Conservation (phyloP, 37 sponge, comb jelly and placozoan genomes). For the Bolinopsis microptera region DNA sequence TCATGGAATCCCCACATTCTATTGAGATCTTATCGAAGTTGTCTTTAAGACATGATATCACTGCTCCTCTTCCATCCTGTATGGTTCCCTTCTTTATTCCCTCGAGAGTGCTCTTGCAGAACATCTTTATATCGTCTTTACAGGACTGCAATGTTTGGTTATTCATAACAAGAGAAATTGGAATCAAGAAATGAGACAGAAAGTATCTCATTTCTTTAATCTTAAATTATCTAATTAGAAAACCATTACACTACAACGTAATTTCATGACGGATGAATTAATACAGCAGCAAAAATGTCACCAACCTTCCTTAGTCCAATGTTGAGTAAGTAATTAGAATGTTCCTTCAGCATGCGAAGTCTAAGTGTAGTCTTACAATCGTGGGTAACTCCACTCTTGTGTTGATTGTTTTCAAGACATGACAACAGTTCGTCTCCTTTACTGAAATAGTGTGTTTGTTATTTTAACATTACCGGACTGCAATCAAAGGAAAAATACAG, state of each 20-base stretch:
- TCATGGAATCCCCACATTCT: slow-evolving; percentile 12
- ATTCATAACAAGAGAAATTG: not conserved
- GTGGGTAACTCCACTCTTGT: slow-evolving; percentile 10
- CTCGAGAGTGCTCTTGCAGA: not conserved
- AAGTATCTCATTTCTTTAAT: too few relatives aligned
- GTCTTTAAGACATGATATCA: slow-evolving; percentile 48
- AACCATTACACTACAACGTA: not conserved
- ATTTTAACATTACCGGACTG: too few relatives aligned
- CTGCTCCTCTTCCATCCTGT: not conserved
- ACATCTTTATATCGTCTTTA: slow-evolving; percentile 34
- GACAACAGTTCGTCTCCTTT: slow-evolving; percentile 2
- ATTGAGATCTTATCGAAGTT: not conserved
- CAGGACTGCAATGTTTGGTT: slow-evolving; percentile 2
- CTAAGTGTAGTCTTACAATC: slow-evolving; percentile 7
- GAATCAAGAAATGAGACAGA: too few relatives aligned
- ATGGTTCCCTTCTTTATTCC: slow-evolving; percentile 13
- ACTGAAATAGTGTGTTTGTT: not conserved
- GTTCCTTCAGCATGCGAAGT: slow-evolving; percentile 45
- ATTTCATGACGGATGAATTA: not conserved
- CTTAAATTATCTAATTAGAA: too few relatives aligned
- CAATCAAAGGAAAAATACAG: too few relatives aligned
- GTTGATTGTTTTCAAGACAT: slow-evolving; percentile 38
- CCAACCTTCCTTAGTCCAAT: not conserved
- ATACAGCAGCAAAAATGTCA: too few relatives aligned
- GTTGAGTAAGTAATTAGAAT: slow-evolving; percentile 52